A percentile compares a stretch with the other conserved stretches of the same genome.
These are phyloP conservation scores for Beroe forskalii DNA, from an alignment of 37 sponge, comb jelly and placozoan genomes.

Conservation along the genomic window DNA sequence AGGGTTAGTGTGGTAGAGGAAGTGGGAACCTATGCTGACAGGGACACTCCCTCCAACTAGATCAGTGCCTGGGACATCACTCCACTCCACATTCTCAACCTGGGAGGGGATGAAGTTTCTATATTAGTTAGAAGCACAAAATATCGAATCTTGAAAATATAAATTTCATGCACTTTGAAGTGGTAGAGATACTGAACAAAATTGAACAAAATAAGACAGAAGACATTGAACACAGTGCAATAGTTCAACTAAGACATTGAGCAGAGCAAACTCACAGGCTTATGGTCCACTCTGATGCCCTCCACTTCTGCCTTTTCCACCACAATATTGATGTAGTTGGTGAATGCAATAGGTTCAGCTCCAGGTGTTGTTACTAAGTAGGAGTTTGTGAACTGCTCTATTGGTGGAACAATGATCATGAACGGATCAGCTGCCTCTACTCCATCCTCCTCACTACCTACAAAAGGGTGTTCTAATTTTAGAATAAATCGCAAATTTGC, in stretches of 20 bases:
- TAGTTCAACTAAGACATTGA: no score
- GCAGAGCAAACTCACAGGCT: conserved; percentile 17
- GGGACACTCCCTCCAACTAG: conserved; percentile 14
- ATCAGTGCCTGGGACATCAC: conserved; percentile 2
- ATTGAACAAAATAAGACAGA: no score
- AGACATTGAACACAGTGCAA: no score
- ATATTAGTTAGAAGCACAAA: no score
- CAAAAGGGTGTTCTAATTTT: no score
- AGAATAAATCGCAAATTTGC: no score
- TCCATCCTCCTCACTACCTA: background rate
- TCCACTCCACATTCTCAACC: conserved; percentile 16
- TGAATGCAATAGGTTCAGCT: conserved; percentile 22
- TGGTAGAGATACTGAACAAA: no score
- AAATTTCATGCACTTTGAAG: no score
- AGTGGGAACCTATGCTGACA: conserved; percentile 37
- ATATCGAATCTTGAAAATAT: no score
- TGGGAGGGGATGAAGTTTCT: no score
- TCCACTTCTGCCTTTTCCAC: conserved; percentile 42
- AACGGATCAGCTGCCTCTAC: conserved; percentile 62
- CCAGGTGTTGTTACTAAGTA: conserved; percentile 57
- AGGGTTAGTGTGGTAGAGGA: conserved; percentile 64
- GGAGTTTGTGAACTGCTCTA: conserved; percentile 63
- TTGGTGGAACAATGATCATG: conserved; percentile 64
- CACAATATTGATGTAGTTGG: conserved; percentile 58
- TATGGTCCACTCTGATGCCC: conserved; percentile 22